Evolutionary conservation across 2,797 vertebrate genomes (phyloP).

Genomic region (Microhierax caerulescens): DNA sequence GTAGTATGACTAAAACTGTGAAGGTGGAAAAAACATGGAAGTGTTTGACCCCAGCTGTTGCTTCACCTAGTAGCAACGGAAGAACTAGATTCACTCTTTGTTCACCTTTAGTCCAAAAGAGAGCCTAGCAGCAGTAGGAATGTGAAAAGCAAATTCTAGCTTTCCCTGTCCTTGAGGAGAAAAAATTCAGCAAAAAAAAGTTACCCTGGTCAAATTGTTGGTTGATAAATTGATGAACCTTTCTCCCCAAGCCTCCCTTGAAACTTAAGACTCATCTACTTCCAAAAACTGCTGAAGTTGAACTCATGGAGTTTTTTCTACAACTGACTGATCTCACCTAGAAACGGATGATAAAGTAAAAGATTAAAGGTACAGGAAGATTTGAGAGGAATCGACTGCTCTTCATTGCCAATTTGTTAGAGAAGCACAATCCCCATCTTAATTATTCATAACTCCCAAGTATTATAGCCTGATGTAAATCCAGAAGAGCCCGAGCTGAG

Average conservation of each 20-base stretch:
- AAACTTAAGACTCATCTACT: neutral
- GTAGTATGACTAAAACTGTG: neutral
- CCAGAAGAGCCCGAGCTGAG: neutral
- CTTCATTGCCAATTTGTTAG: neutral
- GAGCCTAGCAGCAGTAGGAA: neutral
- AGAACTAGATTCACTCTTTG: neutral
- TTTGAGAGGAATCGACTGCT: neutral
- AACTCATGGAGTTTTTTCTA: neutral
- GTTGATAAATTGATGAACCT: neutral
- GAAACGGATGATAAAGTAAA: neutral
- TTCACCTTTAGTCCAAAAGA: neutral
- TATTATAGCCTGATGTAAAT: neutral
- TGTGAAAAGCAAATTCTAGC: neutral
- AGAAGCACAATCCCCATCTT: neutral
- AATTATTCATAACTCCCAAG: neutral
- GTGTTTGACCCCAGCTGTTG: neutral
- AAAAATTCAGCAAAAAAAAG: neutral
- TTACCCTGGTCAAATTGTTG: neutral
- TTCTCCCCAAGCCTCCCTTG: neutral
- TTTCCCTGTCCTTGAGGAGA: neutral
- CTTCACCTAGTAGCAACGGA: neutral
- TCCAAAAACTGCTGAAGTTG: neutral
- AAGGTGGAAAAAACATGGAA: neutral
- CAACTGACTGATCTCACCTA: neutral
- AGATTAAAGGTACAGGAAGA: neutral